Conservation (phyloP, 2,113 vertebrate species). For the Gymnarchus niloticus region DNA sequence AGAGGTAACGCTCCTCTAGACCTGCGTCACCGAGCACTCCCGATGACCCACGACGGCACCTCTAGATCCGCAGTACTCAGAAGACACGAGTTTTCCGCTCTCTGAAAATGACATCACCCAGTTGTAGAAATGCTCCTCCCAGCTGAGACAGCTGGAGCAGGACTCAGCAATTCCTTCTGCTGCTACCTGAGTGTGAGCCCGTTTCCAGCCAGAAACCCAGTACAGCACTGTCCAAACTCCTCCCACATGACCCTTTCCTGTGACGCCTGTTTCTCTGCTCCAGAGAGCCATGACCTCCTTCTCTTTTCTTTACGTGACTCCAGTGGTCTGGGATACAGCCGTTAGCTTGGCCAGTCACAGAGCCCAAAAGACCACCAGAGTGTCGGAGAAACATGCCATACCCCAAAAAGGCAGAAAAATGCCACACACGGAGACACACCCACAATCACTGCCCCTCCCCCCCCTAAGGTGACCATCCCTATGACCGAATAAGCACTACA, state of each 20-base stretch:
- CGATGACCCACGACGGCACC: no score
- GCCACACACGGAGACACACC: not conserved
- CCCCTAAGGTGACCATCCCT: not conserved
- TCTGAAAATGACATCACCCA: constrained; percentile 25
- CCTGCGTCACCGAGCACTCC: no score
- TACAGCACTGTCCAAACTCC: not conserved
- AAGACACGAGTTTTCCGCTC: not conserved
- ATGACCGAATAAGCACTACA: not conserved
- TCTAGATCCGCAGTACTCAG: not conserved
- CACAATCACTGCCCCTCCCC: not conserved
- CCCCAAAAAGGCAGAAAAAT: not conserved
- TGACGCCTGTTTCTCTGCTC: not conserved
- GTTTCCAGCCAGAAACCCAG: not conserved
- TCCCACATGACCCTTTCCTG: not conserved
- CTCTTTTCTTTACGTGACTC: not conserved
- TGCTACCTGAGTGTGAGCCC: not conserved
- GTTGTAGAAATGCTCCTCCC: constrained; percentile 15
- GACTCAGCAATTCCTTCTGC: not conserved
- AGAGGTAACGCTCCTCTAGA: no score
- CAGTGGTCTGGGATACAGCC: not conserved
- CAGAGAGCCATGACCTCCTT: not conserved
- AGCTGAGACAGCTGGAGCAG: not conserved
- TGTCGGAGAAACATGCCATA: not conserved
- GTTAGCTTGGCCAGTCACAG: not conserved
- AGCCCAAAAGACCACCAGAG: not conserved